Percentiles rank a stretch among this genome's conserved stretches.
Evolutionary conservation across 2,888 invertebrate genomes (phyloP).

Genomic region (Erebia ligea): DNA sequence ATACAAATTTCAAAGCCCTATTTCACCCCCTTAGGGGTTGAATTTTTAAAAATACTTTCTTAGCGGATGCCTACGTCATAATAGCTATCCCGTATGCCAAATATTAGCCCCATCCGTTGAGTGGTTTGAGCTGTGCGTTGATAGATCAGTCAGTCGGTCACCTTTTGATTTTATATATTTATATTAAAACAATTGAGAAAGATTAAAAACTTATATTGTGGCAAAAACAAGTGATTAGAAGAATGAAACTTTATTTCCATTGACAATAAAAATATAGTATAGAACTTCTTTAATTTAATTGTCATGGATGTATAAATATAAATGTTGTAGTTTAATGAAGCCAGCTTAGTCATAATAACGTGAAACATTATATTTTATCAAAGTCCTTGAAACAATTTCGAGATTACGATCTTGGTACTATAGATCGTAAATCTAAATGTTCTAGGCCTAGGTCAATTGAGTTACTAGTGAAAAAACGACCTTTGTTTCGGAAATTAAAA

Average conservation of each 20-base stretch:
- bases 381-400: constrained; percentile 35
- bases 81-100: too few relatives aligned
- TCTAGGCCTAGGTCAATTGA: constrained; percentile 38
- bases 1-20: too few relatives aligned
- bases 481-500: constrained; percentile 27
- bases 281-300: background rate
- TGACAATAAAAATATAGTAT: background rate
- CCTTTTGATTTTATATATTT: too few relatives aligned
- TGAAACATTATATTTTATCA: background rate
- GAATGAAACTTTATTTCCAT: background rate
- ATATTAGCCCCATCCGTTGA: too few relatives aligned
- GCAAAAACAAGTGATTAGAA: background rate
- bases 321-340: background rate
- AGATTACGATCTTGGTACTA: constrained; percentile 30
- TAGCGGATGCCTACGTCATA: too few relatives aligned
- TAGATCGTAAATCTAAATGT: constrained; percentile 32
- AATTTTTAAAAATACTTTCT: too few relatives aligned
- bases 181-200: too few relatives aligned
- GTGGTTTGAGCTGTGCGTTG: too few relatives aligned
- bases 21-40: too few relatives aligned
- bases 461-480: constrained; percentile 27
- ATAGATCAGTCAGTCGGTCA: too few relatives aligned
- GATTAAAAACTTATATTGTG: too few relatives aligned
- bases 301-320: too few relatives aligned
- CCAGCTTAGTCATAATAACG: background rate